Evolutionary conservation across 2,888 invertebrate species (phyloP).

Genomic region (Amphipoea oculea): DNA sequence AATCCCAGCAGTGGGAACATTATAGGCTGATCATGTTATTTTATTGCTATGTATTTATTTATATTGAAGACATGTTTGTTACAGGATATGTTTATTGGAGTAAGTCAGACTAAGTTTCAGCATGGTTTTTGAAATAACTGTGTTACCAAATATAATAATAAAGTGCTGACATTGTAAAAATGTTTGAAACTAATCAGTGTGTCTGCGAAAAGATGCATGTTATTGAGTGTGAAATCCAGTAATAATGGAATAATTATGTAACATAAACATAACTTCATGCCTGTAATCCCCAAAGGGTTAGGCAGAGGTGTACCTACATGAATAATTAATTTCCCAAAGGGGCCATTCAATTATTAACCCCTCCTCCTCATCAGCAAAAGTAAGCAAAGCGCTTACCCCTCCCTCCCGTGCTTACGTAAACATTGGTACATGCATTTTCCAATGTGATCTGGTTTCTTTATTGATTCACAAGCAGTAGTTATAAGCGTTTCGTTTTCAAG

Average conservation of each 20-base stretch:
- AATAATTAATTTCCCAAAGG: not conserved
- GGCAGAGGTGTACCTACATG: too few species aligned
- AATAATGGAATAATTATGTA: not conserved
- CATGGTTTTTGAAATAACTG: constrained; percentile 68
- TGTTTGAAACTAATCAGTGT: constrained; percentile 36
- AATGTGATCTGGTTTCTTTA: too few species aligned
- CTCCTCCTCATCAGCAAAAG: too few species aligned
- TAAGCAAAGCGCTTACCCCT: too few species aligned
- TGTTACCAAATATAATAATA: constrained; percentile 16
- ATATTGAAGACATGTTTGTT: constrained; percentile 55
- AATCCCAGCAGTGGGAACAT: too few species aligned
- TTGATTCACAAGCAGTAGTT: too few species aligned
- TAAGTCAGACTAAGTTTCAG: constrained; percentile 79
- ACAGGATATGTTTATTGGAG: constrained; percentile 87
- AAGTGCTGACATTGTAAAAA: not conserved
- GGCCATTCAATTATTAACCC: too few species aligned
- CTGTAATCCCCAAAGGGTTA: too few species aligned
- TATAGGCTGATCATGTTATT: not conserved
- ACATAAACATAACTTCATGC: too few species aligned
- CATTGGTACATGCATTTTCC: too few species aligned
- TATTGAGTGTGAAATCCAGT: not conserved
- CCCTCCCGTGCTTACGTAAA: too few species aligned
- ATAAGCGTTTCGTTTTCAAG: too few species aligned
- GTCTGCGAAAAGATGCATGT: constrained; percentile 47
- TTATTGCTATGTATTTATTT: constrained; percentile 26